Evolutionary conservation across 2,113 vertebrate genomes (phyloP), one percentile per base, ranked within the genome.

Genomic region (Nycticryphes semicollaris): DNA sequence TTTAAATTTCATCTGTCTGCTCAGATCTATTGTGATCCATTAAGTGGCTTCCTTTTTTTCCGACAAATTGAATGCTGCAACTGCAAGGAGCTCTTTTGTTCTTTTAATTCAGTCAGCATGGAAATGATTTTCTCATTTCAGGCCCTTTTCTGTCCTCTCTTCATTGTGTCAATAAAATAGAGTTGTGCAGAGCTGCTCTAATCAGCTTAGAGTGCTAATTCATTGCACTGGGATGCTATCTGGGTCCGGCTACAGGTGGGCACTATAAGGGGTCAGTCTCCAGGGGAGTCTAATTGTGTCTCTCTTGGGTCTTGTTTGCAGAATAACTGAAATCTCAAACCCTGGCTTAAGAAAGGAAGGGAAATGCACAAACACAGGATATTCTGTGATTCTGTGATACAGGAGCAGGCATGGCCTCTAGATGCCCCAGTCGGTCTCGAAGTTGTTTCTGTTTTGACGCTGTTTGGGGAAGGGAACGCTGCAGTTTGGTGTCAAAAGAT

Each of bases 151-250:
- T 98, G 97, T 98, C 97, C 96, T 97, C 97, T 98, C 98, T 98
- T 98, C 98, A 98, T 98, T 98, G 98, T 99, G 98, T 98, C 98
- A 98, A 98, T 98, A 98, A 98, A 98, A 99, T 98, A 98, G 98
- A 98, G 98, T 98, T 98, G 98, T 98, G 98, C 98, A 97, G 97
- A 98, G 98, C 98, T 93, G 97, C 97, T 97, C 97, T 98, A 98
- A 99, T 98, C 98, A 98, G 98, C 98, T 99, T 98, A 99, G 97
- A 97, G 98, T 97, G 97, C 98, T 98, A 98, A 98, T 98, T 98
- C 98, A 98, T 95, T 97, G 98, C 97, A 70, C 97, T 59, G 98
- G 98, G 98, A 98, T 98, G 98, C 98, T 98, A 98, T 98, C 98
- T 97, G 97, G 97, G 98, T 96, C 96, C 15, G 91, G 97, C 98